Conservation (phyloP, 2,797 vertebrate genomes). For the Lateolabrax maculatus region DNA sequence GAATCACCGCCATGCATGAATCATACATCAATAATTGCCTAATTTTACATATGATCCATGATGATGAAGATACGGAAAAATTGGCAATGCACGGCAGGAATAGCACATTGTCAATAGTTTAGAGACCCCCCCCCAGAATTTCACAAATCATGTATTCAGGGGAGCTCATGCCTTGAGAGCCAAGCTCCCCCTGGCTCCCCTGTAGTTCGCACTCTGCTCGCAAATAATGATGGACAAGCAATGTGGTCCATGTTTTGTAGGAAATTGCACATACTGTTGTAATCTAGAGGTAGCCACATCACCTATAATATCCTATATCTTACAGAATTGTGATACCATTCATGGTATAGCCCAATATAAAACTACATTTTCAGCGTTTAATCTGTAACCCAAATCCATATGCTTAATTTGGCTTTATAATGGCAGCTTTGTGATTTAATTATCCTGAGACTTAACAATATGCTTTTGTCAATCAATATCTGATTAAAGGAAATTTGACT, state of each 20-base stretch:
- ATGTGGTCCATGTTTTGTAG: neutral
- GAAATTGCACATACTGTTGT: neutral
- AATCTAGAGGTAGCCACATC: neutral
- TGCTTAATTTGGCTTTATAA: neutral
- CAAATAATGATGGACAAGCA: slow-evolving; percentile 7
- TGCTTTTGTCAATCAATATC: slow-evolving; percentile 34
- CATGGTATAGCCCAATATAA: neutral
- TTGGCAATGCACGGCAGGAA: no score
- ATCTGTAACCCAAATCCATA: neutral
- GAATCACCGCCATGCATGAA: no score
- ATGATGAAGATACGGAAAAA: no score
- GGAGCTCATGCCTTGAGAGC: no score
- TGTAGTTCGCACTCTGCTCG: no score
- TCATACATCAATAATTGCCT: no score
- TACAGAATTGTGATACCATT: neutral
- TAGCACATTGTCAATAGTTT: no score
- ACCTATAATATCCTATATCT: neutral
- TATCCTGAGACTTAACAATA: neutral
- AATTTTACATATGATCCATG: no score
- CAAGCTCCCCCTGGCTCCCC: no score
- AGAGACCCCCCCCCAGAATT: no score
- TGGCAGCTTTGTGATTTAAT: slow-evolving; percentile 9
- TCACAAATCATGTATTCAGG: no score
- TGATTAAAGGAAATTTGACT: slow-evolving; percentile 16
- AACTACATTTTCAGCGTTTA: neutral